Evolutionary conservation across 2,888 invertebrate genomes (phyloP).

Genomic region (Dynastes grantii): DNA sequence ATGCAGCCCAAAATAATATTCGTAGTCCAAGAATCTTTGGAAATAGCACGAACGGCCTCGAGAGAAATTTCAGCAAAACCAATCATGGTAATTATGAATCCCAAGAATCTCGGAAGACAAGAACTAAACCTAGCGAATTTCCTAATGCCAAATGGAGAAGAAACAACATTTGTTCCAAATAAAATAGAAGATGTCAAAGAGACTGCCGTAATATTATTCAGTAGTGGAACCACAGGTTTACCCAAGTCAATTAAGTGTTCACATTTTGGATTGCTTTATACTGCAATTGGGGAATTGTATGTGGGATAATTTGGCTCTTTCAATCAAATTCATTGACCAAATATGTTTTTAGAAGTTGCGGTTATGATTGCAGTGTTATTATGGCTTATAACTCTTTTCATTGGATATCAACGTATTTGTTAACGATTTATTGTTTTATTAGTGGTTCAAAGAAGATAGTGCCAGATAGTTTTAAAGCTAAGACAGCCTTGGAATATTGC

Average conservation of each 20-base stretch:
- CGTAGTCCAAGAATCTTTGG: constrained; percentile 58
- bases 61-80: constrained; percentile 45
- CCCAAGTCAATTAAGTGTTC: constrained; percentile 50
- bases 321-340: neutral
- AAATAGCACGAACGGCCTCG: constrained; percentile 59
- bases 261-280: constrained; percentile 50
- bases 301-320: neutral
- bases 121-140: constrained; percentile 1
- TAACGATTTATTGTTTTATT: constrained; percentile 55
- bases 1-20: constrained; percentile 63
- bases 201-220: constrained; percentile 52
- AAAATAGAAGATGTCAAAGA: constrained; percentile 29
- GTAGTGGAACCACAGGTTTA: constrained; percentile 56
- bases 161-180: constrained; percentile 51
- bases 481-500: constrained; percentile 55
- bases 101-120: neutral
- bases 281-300: neutral
- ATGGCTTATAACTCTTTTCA: constrained; percentile 60
- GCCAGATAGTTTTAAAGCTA: constrained; percentile 55
- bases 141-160: constrained; percentile 31
- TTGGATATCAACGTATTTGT: constrained; percentile 61
- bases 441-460: constrained; percentile 58
- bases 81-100: constrained; percentile 45
- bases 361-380: constrained; percentile 19
- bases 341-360: constrained; percentile 13